These are phyloP conservation scores for Lipophrys pholis DNA, from an alignment of 2,113 vertebrate species.

Conservation along the genomic window DNA sequence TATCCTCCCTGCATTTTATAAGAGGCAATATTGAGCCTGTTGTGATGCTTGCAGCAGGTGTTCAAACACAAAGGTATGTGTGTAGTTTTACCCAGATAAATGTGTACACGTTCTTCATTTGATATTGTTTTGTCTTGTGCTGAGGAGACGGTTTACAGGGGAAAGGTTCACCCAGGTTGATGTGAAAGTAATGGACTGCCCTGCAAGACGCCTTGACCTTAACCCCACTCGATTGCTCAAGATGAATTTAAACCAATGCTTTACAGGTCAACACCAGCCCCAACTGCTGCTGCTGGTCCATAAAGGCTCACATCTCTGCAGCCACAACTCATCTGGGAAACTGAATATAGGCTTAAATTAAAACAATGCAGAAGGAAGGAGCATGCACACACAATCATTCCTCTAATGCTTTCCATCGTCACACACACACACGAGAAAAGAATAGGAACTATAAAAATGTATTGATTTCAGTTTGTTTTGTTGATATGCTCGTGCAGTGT, in stretches of 20 bases:
- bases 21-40: background rate
- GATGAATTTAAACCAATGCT: background rate
- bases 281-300: background rate
- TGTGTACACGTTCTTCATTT: too few relatives aligned
- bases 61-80: too few relatives aligned
- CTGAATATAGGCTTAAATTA: too few relatives aligned
- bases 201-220: background rate
- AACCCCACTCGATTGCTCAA: background rate
- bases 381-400: background rate
- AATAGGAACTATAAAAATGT: background rate
- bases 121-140: background rate
- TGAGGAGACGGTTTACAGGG: background rate
- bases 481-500: background rate
- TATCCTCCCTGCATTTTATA: background rate
- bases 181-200: background rate
- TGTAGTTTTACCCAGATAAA: too few relatives aligned
- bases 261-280: background rate
- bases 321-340: too few relatives aligned
- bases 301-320: background rate
- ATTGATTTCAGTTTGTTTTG: constrained; percentile 10
- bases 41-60: background rate
- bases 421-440: constrained; percentile 10
- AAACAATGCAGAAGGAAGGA: background rate
- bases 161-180: background rate
- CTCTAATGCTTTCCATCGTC: background rate